These are phyloP conservation scores for Lepetodrilus schrolli DNA, from an alignment of 2,888 invertebrate species.

Conservation along the genomic window DNA sequence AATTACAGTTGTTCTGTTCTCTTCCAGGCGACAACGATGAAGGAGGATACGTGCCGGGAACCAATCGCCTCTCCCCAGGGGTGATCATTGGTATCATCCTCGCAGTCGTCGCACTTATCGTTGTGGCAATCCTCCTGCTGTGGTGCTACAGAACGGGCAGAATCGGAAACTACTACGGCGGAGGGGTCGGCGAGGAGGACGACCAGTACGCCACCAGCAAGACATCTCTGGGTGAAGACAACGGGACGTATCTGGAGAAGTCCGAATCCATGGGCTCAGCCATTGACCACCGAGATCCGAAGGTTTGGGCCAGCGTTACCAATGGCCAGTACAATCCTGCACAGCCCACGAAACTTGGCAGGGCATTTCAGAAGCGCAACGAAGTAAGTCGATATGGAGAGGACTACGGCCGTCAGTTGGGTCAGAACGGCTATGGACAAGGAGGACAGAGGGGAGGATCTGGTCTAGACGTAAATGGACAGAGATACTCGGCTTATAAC, in stretches of 20 bases:
- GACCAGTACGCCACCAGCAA: neutral
- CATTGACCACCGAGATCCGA: constrained; percentile 32
- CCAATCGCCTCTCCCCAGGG: constrained; percentile 50
- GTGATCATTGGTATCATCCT: constrained; percentile 63
- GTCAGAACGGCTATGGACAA: neutral
- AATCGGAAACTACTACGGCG: constrained; percentile 29
- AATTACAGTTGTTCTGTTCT: neutral
- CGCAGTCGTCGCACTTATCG: constrained; percentile 53
- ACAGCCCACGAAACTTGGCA: constrained; percentile 1
- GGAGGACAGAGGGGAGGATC: neutral
- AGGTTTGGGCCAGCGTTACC: constrained; percentile 32
- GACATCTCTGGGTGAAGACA: neutral
- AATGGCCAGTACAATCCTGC: constrained; percentile 11
- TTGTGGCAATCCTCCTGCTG: constrained; percentile 53
- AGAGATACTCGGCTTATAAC: neutral
- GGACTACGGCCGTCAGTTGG: neutral
- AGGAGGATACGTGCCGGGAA: constrained; percentile 48
- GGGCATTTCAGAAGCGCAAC: constrained; percentile 35
- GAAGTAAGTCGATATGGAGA: neutral
- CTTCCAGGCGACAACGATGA: constrained; percentile 56
- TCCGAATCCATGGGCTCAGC: constrained; percentile 26
- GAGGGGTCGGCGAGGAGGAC: neutral
- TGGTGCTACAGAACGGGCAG: constrained; percentile 63
- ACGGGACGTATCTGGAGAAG: constrained; percentile 17
- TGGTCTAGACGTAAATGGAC: too few relatives aligned